A percentile compares a stretch with the other conserved stretches of the same genome.
phyloP scores from a whole-genome alignment of 2,888 invertebrate species.

The Drosophila ezoana region DNA sequence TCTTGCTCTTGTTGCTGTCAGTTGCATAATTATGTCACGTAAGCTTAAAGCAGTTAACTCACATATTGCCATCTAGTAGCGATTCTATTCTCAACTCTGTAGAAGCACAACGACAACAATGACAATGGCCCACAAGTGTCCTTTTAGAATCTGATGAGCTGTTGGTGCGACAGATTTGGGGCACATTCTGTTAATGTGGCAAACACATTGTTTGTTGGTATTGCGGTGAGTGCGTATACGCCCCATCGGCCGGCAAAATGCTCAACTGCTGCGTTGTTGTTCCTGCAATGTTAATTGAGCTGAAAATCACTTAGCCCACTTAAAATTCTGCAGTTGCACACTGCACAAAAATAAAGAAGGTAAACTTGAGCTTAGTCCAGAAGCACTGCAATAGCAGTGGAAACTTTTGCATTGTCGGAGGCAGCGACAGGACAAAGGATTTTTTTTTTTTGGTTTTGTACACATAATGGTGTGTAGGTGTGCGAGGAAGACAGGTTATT shows the following conservation, averaged over 20 bases:
- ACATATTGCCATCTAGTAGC: conserved; percentile 80
- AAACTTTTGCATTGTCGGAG: conserved; percentile 19
- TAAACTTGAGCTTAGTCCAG: conserved; percentile 9
- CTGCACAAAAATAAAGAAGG: conserved; percentile 10
- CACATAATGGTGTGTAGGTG: background rate
- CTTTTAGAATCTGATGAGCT: conserved; percentile 54
- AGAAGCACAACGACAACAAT: conserved; percentile 29
- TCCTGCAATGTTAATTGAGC: conserved; percentile 77
- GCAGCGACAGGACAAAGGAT: conserved; percentile 12
- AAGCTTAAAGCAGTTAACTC: conserved; percentile 81
- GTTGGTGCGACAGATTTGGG: conserved; percentile 48
- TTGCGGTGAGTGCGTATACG: conserved; percentile 61
- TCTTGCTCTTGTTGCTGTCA: conserved; percentile 41
- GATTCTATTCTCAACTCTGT: conserved; percentile 66
- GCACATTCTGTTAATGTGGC: conserved; percentile 68
- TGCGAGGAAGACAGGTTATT: background rate
- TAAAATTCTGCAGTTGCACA: conserved; percentile 42
- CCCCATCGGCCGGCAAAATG: conserved; percentile 50
- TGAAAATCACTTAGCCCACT: conserved; percentile 78
- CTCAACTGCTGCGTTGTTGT: conserved; percentile 13
- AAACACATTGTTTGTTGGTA: conserved; percentile 59
- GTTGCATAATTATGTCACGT: conserved; percentile 81
- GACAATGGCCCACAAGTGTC: conserved; percentile 49
- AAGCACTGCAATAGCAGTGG: background rate
- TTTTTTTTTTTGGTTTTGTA: conserved; percentile 8